Evolutionary conservation across 2,797 vertebrate genomes (phyloP).

Genomic region (Cossypha polioptera): DNA sequence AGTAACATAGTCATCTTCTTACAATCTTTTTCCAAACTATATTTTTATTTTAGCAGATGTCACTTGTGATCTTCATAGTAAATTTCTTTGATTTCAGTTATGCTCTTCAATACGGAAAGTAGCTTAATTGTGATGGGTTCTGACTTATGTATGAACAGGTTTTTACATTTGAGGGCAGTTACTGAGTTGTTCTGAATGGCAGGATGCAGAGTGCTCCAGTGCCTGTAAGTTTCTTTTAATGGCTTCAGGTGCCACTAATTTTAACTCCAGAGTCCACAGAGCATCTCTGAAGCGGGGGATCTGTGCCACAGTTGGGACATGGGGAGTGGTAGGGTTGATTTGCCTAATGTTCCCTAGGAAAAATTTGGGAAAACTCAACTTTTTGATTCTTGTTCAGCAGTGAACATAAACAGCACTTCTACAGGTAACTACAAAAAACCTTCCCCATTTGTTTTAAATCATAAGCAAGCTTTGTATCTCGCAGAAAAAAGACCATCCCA

Average conservation of each 20-base stretch:
- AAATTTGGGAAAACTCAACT: neutral
- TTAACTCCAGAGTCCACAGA: neutral
- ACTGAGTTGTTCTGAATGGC: neutral
- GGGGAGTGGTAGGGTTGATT: neutral
- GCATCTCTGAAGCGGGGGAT: neutral
- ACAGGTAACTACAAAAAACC: neutral
- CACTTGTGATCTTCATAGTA: constrained; percentile 44
- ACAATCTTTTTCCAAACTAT: constrained; percentile 19
- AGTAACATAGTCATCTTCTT: constrained; percentile 46
- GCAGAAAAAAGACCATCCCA: neutral
- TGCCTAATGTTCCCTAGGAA: neutral
- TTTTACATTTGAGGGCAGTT: neutral
- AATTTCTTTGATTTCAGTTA: constrained; percentile 27
- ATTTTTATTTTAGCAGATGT: constrained; percentile 68
- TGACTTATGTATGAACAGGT: neutral
- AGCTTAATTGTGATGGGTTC: constrained; percentile 15
- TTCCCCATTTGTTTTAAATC: neutral
- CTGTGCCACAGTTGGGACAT: neutral
- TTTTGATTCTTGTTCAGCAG: neutral
- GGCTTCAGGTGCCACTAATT: neutral
- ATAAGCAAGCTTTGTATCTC: neutral
- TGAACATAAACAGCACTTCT: neutral
- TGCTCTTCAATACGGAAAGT: constrained; percentile 1
- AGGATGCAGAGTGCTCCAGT: neutral
- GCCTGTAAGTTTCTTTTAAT: neutral